These are phyloP conservation scores for Nibea albiflora DNA, from an alignment of 2,113 vertebrate genomes.

Conservation along the genomic window DNA sequence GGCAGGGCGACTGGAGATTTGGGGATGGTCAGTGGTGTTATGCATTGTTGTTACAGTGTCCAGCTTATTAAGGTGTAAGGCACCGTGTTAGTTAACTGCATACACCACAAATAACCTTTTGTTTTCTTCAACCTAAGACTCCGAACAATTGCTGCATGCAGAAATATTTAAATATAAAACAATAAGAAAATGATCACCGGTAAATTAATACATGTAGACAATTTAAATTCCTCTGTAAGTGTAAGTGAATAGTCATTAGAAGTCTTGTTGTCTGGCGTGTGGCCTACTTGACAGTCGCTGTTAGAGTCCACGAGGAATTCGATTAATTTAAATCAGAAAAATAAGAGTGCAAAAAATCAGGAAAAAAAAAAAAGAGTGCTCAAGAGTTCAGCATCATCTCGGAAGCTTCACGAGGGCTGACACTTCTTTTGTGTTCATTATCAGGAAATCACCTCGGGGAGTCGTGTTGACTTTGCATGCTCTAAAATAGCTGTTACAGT, in stretches of 20 bases:
- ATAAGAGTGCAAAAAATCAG: slow-evolving; percentile 32
- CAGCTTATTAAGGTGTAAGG: slow-evolving; percentile 34
- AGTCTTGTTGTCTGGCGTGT: slow-evolving; percentile 69
- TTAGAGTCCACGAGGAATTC: slow-evolving; percentile 79
- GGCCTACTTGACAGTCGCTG: slow-evolving; percentile 77
- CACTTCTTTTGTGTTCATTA: slow-evolving; percentile 86
- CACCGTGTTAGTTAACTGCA: slow-evolving; percentile 5
- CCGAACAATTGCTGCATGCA: neutral
- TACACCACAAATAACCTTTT: neutral
- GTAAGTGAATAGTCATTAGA: slow-evolving; percentile 57
- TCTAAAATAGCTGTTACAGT: slow-evolving; percentile 81
- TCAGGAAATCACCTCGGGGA: slow-evolving; percentile 83
- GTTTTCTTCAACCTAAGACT: slow-evolving; percentile 6
- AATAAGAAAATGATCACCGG: neutral
- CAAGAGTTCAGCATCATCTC: slow-evolving; percentile 79
- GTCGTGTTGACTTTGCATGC: slow-evolving; percentile 80
- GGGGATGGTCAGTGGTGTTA: slow-evolving; percentile 83
- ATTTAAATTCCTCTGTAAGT: slow-evolving; percentile 37
- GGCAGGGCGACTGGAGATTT: slow-evolving; percentile 82
- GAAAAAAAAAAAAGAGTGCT: slow-evolving; percentile 42
- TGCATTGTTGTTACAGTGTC: slow-evolving; percentile 84
- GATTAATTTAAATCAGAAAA: slow-evolving; percentile 82
- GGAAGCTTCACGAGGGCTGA: slow-evolving; percentile 81
- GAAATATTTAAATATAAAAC: slow-evolving; percentile 15
- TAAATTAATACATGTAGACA: neutral